phyloP scores from a whole-genome alignment of 2,797 vertebrate genomes.

The Macroramphosus scolopax region DNA sequence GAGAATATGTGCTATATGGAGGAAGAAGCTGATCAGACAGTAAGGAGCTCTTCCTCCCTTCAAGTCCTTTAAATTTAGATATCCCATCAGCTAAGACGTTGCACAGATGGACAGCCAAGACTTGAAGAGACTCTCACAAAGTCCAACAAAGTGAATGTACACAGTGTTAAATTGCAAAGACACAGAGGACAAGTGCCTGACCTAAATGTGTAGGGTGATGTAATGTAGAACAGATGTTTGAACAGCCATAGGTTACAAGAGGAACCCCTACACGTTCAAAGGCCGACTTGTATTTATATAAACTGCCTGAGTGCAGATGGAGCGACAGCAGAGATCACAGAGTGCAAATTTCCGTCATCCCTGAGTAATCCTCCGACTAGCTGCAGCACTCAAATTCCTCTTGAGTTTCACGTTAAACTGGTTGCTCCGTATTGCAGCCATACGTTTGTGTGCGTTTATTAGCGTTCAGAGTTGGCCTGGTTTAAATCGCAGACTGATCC shows the following conservation, averaged over 20 bases:
- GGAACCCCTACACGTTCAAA: conserved; percentile 35
- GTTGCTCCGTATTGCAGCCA: not conserved
- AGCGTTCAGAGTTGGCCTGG: too few relatives aligned
- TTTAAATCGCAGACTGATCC: not conserved
- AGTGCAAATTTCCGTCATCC: conserved; percentile 4
- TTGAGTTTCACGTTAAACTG: not conserved
- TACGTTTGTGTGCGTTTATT: not conserved
- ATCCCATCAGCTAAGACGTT: too few relatives aligned
- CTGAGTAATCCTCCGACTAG: too few relatives aligned
- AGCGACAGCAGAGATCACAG: conserved; percentile 2
- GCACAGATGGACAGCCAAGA: too few relatives aligned
- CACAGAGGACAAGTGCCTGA: conserved; percentile 21
- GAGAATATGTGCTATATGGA: too few relatives aligned
- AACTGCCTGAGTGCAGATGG: conserved; percentile 2
- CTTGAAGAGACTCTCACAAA: conserved; percentile 13
- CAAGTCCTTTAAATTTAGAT: too few relatives aligned
- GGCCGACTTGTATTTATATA: conserved; percentile 24
- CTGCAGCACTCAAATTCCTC: not conserved
- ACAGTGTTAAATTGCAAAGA: conserved; percentile 16
- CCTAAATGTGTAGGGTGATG: conserved; percentile 38
- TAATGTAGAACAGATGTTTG: conserved; percentile 43
- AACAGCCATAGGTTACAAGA: conserved; percentile 8
- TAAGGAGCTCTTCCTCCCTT: too few relatives aligned
- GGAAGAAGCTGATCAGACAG: too few relatives aligned
- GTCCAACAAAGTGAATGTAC: conserved; percentile 14